Percentiles rank a stretch among this genome's conserved stretches.
Evolutionary conservation across 2,113 vertebrate genomes (phyloP).

Genomic region (Podarcis raffonei): DNA sequence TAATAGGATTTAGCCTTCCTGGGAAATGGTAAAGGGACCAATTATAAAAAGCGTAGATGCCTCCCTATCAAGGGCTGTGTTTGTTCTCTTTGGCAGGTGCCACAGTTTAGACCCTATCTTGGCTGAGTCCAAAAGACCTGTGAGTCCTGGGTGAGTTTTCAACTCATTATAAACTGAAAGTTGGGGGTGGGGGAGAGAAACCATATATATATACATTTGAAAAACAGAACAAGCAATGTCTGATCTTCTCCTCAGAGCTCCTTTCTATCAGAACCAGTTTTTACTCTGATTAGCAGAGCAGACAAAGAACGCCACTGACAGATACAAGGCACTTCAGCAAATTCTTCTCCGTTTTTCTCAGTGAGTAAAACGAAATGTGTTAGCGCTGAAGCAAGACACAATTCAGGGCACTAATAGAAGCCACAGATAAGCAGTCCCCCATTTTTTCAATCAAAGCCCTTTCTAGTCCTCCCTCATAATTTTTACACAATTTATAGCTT

Average conservation of each 20-base stretch:
- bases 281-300: conserved; percentile 35
- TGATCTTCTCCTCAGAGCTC: neutral
- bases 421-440: neutral
- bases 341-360: conserved; percentile 9
- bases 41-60: neutral
- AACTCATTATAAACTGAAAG: conserved; percentile 28
- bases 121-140: conserved; percentile 17
- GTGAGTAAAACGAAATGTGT: conserved; percentile 20
- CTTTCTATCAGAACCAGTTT: conserved; percentile 17
- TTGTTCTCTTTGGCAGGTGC: neutral
- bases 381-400: conserved; percentile 12
- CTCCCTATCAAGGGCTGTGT: neutral
- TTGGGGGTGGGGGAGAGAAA: neutral
- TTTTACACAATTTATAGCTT: rapidly evolving
- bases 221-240: conserved; percentile 7
- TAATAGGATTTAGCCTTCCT: conserved; percentile 10
- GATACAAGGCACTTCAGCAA: conserved; percentile 21
- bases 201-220: neutral
- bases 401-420: neutral
- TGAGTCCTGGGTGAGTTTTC: neutral
- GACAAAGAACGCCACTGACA: conserved; percentile 36
- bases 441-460: neutral
- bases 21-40: conserved; percentile 5
- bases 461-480: neutral
- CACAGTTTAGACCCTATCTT: neutral